These are phyloP conservation scores for Gobio occitaniae DNA, from an alignment of 2,797 vertebrate species.

Conservation along the genomic window DNA sequence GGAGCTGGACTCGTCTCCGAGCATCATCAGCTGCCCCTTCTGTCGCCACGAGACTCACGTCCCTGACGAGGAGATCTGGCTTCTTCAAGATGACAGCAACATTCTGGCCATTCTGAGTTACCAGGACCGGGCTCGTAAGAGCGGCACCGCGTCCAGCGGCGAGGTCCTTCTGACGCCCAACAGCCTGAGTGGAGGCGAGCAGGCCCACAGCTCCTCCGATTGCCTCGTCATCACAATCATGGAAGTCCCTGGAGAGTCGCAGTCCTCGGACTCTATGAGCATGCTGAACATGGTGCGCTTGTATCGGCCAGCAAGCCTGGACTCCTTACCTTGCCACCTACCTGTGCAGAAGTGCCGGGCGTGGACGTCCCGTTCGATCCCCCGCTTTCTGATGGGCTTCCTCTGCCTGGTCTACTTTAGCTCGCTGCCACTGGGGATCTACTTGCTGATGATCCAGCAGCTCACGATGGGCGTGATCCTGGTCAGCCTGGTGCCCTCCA, in stretches of 20 bases:
- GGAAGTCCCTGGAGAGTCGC: conserved; percentile 83
- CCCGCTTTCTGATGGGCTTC: conserved; percentile 84
- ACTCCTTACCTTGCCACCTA: conserved; percentile 78
- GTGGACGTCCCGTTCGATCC: conserved; percentile 80
- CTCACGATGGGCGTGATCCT: conserved; percentile 84
- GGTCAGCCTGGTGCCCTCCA: conserved; percentile 88
- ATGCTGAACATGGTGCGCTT: conserved; percentile 83
- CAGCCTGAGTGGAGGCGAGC: conserved; percentile 70
- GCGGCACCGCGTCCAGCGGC: conserved; percentile 61
- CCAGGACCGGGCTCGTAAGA: conserved; percentile 72
- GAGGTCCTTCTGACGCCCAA: conserved; percentile 86
- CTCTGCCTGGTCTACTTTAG: conserved; percentile 90
- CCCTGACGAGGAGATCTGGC: conserved; percentile 82
- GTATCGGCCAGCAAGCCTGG: conserved; percentile 80
- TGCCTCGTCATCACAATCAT: conserved; percentile 90
- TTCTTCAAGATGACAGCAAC: conserved; percentile 83
- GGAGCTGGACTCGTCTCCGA: conserved; percentile 75
- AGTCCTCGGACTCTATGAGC: conserved; percentile 80
- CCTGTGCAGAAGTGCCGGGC: conserved; percentile 79
- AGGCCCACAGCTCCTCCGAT: conserved; percentile 78
- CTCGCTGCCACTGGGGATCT: conserved; percentile 89
- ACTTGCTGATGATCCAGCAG: conserved; percentile 89
- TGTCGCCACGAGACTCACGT: conserved; percentile 85
- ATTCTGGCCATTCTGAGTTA: conserved; percentile 80
- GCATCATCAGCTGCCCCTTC: conserved; percentile 85